phyloP scores from a whole-genome alignment of 2,113 vertebrate species.

The Tachysurus fulvidraco region DNA sequence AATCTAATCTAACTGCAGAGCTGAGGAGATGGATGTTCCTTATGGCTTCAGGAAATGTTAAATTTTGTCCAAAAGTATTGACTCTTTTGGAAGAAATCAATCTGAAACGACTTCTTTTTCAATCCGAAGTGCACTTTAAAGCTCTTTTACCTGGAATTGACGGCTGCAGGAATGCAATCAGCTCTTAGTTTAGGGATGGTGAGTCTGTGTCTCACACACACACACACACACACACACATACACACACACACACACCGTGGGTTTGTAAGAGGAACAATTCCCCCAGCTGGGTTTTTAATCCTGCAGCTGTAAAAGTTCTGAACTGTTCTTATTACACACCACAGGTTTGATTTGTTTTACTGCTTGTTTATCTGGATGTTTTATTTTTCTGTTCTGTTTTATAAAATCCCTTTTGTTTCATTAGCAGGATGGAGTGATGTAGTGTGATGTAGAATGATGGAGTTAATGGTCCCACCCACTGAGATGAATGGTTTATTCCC shows the following conservation, averaged over 20 bases:
- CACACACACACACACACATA: not conserved
- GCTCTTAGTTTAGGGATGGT: not conserved
- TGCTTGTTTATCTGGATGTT: not conserved
- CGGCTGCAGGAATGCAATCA: not conserved
- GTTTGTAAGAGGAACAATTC: not conserved
- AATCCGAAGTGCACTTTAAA: not conserved
- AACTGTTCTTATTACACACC: not conserved
- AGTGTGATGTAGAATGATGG: too few species aligned
- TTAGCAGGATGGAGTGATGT: too few species aligned
- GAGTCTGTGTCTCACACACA: not conserved
- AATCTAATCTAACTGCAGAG: not conserved
- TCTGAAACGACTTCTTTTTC: not conserved
- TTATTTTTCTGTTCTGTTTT: not conserved
- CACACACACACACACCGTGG: not conserved
- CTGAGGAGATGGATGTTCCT: not conserved
- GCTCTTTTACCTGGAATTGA: not conserved
- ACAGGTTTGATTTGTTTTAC: not conserved
- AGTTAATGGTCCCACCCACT: too few species aligned
- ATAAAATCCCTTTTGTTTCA: too few species aligned
- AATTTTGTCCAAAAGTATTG: not conserved
- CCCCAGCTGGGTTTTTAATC: not conserved
- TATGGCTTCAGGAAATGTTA: not conserved
- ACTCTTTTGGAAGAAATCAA: not conserved
- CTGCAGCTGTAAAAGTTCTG: not conserved
- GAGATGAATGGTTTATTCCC: too few species aligned